phyloP scores from a whole-genome alignment of 2,888 invertebrate genomes.

The Smittia aterrima region DNA sequence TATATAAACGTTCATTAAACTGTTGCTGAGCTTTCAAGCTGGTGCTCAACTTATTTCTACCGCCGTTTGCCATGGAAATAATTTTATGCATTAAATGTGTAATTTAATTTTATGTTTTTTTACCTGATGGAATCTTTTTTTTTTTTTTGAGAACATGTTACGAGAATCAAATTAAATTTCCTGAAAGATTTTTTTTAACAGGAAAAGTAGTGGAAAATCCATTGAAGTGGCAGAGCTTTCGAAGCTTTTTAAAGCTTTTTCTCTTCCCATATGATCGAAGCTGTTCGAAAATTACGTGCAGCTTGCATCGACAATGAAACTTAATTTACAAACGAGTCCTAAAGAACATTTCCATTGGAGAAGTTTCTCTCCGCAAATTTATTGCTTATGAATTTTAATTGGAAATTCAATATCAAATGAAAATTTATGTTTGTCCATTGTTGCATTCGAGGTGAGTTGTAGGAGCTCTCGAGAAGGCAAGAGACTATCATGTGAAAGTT shows the following conservation, averaged over 20 bases:
- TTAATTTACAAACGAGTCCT: no score
- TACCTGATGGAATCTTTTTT: not conserved
- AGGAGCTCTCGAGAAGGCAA: no score
- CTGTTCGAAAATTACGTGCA: no score
- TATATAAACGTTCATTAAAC: conserved; percentile 28
- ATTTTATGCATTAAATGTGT: conserved; percentile 21
- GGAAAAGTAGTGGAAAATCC: not conserved
- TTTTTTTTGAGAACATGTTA: not conserved
- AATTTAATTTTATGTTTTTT: conserved; percentile 11
- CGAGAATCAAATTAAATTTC: not conserved
- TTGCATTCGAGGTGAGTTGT: not conserved
- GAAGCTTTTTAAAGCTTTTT: no score
- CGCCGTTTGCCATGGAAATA: not conserved
- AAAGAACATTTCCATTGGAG: no score
- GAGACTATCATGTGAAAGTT: no score
- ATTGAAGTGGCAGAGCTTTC: not conserved
- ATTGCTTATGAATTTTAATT: conserved; percentile 27
- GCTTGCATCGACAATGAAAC: no score
- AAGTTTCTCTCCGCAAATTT: conserved; percentile 14
- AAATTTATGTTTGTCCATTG: not conserved
- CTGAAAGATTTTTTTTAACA: not conserved
- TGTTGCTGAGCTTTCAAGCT: conserved; percentile 25
- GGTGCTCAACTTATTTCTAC: not conserved
- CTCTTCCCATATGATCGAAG: no score
- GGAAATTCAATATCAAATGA: conserved; percentile 24